These are phyloP conservation scores for Netelia inedita DNA, from an alignment of 2,888 invertebrate genomes.

Conservation along the genomic window DNA sequence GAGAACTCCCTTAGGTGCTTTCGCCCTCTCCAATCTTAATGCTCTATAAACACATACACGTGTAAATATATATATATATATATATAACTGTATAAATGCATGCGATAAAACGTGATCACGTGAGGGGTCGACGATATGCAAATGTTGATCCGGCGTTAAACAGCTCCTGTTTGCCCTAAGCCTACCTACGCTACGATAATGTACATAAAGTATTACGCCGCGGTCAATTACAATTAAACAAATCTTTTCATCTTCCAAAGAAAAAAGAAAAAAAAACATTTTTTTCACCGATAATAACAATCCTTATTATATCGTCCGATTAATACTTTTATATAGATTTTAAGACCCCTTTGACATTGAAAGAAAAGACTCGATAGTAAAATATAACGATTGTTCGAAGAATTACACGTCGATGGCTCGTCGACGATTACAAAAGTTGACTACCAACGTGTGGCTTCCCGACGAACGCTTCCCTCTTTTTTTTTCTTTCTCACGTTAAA, in stretches of 20 bases:
- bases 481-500: constrained; percentile 12
- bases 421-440: constrained; percentile 22
- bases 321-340: constrained; percentile 32
- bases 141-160: constrained; percentile 79
- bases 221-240: constrained; percentile 54
- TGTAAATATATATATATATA: neutral
- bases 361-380: no score
- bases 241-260: no score
- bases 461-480: constrained; percentile 27
- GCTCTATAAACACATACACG: neutral
- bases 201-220: constrained; percentile 39
- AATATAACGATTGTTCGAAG: neutral
- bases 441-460: constrained; percentile 16
- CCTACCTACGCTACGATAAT: constrained; percentile 12
- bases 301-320: neutral
- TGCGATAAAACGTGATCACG: neutral
- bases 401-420: constrained; percentile 36
- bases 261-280: no score
- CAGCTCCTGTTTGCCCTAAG: constrained; percentile 61
- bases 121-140: constrained; percentile 73
- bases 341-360: no score
- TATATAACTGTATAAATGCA: neutral
- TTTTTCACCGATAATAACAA: no score
- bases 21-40: constrained; percentile 53
- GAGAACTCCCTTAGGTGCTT: constrained; percentile 60